Base-by-base conservation (phyloP, 2,888 invertebrate species). In the Sussaba pulchella region DNA sequence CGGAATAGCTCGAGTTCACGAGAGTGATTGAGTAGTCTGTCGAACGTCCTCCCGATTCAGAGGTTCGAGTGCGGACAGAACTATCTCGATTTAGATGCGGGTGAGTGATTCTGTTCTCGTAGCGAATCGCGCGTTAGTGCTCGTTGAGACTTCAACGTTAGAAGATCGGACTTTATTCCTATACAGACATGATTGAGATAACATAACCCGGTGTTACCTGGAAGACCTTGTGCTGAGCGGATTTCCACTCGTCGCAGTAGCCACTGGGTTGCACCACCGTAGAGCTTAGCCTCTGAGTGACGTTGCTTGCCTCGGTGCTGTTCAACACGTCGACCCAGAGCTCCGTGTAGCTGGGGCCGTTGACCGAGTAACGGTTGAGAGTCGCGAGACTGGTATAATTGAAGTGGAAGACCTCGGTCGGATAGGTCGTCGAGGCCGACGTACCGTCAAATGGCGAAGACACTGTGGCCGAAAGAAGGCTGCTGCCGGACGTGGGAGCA, bases 141-240 rank as follows among this genome's bases (percentile, higher is more conserved):
- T 5, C 31, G 17, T 1, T 57, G n/a, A n/a, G n/a, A n/a, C n/a
- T n/a, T n/a, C n/a, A 1, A 12, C n/a, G 2, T n/a, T 12, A 5
- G 1, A 14, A 39, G 14, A 57, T 10, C 31, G 10, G n/a, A 21
- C 8, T 50, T 21, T n/a, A 14, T 54, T n/a, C n/a, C n/a, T n/a
- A n/a, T n/a, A 6, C 39, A 12, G 39, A 39, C 8, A 6, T 31
- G 36, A 14, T 41, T 31, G 41, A 41, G 61, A 24, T 26, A 61
- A 12, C 5, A 26, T 2, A 41, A 75, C 5, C 17, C 57, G 57
- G 6, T 17, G 57, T 85, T 63, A 91, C 91, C 94, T 96, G 96
- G 92, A 96, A 97, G 74, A 97, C 94, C 88, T 95, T 95, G 91
- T 97, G 96, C 91, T 97, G 97, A 52, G 96, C 96, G 69, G 95